Evolutionary conservation across 2,113 vertebrate genomes (phyloP), one percentile per base, ranked within the genome.

Genomic region (Clupea harengus): DNA sequence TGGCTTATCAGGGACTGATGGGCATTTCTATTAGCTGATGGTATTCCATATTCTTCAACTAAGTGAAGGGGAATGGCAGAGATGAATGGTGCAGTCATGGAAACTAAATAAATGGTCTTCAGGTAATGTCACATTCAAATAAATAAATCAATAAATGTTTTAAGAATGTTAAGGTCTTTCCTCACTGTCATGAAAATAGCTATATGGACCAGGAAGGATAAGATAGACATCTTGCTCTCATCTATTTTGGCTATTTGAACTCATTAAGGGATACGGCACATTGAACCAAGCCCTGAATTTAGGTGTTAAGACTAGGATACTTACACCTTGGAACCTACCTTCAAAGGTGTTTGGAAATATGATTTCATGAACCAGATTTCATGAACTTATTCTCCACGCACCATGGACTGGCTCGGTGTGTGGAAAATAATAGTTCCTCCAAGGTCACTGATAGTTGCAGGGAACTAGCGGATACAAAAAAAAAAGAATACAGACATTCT

Each of bases 351-450:
- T 72, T 72, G 10, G 9, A 39, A 32, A 32, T 75, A 39, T 75
- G 67, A 32, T 10, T 15, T 3, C 28, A 11, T 39, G 67, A 75
- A 39, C 67, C 22, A 72, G n/a, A 32, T 72, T 72, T 32, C n/a
- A 11, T 32, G 11, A 15, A 10, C 67, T 17, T 13, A 75, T 75
- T 75, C 67, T 75, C 67, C 67, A 28, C 18, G 67, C 67, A 11
- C 28, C 28, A 39, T 39, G 67, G 28, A 75, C 67, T 75, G 67
- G 67, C 67, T 13, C 28, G 11, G 28, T 75, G 67, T 39, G 28
- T 75, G 67, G 67, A 75, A 75, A 75, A 28, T 39, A 54, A 39
- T 39, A 39, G 67, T 75, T 75, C 67, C 67, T 75, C 11, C 67
- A 75, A 75, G 67, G 67, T 75, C 67, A 39, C 11, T 10, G 28